Evolutionary conservation across 2,797 vertebrate species (phyloP).

Genomic region (Ceryle rudis): DNA sequence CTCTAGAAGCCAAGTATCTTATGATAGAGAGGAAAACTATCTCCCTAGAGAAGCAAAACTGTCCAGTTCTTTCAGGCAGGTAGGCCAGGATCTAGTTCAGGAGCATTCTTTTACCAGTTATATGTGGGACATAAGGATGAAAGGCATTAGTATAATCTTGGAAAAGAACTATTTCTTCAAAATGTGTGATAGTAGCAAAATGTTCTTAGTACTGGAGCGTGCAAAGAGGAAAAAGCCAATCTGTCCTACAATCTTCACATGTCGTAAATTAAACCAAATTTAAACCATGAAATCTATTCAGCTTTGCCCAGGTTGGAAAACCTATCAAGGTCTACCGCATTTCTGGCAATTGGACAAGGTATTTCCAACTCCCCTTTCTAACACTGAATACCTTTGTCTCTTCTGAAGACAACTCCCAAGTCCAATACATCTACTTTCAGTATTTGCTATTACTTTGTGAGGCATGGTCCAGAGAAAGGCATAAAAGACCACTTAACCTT

Average conservation of each 20-base stretch:
- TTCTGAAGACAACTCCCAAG: neutral
- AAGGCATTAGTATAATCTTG: neutral
- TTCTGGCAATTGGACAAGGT: neutral
- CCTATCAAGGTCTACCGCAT: neutral
- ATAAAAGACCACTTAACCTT: neutral
- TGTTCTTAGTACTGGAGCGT: neutral
- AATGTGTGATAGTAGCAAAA: neutral
- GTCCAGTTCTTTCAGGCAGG: neutral
- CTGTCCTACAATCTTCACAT: neutral
- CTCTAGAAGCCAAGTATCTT: neutral
- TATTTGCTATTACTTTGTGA: neutral
- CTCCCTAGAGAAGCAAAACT: neutral
- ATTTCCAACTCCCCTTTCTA: neutral
- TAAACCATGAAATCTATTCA: neutral
- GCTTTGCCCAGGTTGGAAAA: neutral
- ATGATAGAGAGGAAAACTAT: neutral
- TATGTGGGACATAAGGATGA: rapidly evolving
- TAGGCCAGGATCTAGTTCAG: neutral
- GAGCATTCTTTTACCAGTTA: neutral
- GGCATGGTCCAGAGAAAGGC: neutral
- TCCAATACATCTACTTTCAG: neutral
- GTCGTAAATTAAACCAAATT: neutral
- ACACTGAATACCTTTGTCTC: neutral
- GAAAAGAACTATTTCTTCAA: neutral
- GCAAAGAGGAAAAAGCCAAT: neutral